Conservation (phyloP, 1,140 invertebrate genomes). For the Caenorhabditis brenneri region DNA sequence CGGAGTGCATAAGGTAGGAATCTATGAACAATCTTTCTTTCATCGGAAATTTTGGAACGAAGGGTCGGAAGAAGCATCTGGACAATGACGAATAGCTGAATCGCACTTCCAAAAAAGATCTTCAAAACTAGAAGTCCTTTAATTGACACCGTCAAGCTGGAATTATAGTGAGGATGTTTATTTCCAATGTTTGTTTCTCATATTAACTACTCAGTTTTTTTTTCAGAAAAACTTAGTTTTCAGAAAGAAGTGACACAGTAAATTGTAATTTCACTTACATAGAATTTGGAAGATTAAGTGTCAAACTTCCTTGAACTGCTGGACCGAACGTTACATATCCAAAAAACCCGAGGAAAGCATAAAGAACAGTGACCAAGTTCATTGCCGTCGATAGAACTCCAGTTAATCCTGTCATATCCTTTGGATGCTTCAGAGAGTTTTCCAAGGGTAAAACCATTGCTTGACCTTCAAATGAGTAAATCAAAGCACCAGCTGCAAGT, state of each 20-base stretch:
- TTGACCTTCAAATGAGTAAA: slow-evolving; percentile 70
- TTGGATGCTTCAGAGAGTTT: slow-evolving; percentile 62
- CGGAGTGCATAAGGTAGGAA: slow-evolving; percentile 60
- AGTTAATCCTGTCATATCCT: slow-evolving; percentile 64
- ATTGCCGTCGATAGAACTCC: slow-evolving; percentile 68
- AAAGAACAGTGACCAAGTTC: slow-evolving; percentile 62
- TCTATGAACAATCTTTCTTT: slow-evolving; percentile 72
- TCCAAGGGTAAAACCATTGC: slow-evolving; percentile 69
- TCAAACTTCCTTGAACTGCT: slow-evolving; percentile 69
- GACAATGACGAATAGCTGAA: slow-evolving; percentile 92
- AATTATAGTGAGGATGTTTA: slow-evolving; percentile 45
- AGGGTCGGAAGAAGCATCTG: slow-evolving; percentile 80
- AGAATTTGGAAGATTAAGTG: slow-evolving; percentile 66
- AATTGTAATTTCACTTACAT: slow-evolving; percentile 44
- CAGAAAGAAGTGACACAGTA: no score
- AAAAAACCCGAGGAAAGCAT: slow-evolving; percentile 64
- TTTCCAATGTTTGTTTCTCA: no score
- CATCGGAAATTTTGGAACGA: slow-evolving; percentile 70
- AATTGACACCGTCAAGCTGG: slow-evolving; percentile 72
- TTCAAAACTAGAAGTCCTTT: slow-evolving; percentile 72
- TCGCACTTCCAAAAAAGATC: slow-evolving; percentile 75
- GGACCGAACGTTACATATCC: slow-evolving; percentile 70
- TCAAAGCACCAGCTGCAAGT: slow-evolving; percentile 63
- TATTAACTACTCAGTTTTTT: no score
- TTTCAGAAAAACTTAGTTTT: no score